These are phyloP conservation scores for Microctonus brassicae DNA, from an alignment of 2,888 invertebrate species.

Conservation along the genomic window DNA sequence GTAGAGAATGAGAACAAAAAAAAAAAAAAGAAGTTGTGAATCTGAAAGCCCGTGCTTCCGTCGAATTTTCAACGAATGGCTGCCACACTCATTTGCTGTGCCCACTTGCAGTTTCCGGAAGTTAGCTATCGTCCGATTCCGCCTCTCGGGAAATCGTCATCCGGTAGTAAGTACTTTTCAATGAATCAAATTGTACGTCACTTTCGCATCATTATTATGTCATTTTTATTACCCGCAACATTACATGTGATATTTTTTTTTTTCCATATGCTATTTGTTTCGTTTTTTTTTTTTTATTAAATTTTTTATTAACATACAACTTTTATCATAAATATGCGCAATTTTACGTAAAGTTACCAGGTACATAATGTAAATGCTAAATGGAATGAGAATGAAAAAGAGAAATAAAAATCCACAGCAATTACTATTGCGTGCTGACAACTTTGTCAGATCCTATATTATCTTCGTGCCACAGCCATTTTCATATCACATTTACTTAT, in stretches of 20 bases:
- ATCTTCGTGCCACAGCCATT: background rate
- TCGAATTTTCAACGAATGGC: slow-evolving; percentile 15
- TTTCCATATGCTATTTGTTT: background rate
- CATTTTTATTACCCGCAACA: background rate
- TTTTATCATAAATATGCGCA: background rate
- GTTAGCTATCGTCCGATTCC: slow-evolving; percentile 11
- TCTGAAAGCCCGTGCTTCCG: slow-evolving; percentile 11
- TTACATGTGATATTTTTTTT: background rate
- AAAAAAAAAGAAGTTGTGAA: background rate
- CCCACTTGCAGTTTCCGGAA: slow-evolving; percentile 1
- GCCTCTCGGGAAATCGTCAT: slow-evolving; percentile 13
- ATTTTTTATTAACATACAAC: background rate
- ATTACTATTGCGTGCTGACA: slow-evolving; percentile 26
- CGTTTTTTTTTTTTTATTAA: background rate
- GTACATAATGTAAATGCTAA: background rate
- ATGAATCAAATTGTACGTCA: slow-evolving; percentile 5
- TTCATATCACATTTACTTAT: slow-evolving; percentile 8
- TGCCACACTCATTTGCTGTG: slow-evolving; percentile 7
- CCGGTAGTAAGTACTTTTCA: slow-evolving; percentile 10
- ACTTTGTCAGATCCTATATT: slow-evolving; percentile 12
- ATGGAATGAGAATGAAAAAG: background rate
- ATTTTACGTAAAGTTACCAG: background rate
- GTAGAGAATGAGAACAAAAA: background rate
- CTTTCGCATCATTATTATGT: background rate
- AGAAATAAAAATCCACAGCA: background rate